These are phyloP conservation scores for Anolis carolinensis DNA, from an alignment of 2,113 vertebrate species.

Conservation along the genomic window DNA sequence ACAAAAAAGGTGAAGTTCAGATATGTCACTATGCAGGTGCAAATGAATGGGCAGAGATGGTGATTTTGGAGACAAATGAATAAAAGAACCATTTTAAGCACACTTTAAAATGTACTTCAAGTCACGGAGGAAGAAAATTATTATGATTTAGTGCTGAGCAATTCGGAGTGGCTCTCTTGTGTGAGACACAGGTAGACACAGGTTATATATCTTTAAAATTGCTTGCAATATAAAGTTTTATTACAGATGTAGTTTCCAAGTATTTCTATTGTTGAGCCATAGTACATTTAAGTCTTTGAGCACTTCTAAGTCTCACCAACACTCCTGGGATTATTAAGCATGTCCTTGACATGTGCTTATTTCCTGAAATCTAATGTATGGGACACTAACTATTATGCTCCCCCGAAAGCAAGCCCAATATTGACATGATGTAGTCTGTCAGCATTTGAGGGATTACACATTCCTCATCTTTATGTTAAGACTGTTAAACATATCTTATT, in stretches of 20 bases:
- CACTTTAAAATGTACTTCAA: constrained; percentile 8
- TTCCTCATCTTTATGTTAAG: too few species aligned
- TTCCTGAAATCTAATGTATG: background rate
- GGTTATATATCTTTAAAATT: constrained; percentile 8
- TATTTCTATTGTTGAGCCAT: background rate
- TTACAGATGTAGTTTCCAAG: background rate
- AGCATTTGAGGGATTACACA: background rate
- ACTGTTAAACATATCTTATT: background rate
- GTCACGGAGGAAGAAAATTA: constrained; percentile 1
- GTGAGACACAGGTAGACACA: background rate
- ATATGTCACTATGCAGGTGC: background rate
- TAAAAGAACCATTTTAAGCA: background rate
- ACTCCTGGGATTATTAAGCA: background rate
- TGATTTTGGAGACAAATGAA: constrained; percentile 7
- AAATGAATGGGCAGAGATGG: constrained; percentile 1
- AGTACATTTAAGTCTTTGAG: background rate
- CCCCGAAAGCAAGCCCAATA: background rate
- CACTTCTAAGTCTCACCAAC: background rate
- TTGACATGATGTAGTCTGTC: background rate
- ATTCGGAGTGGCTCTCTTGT: constrained; percentile 1
- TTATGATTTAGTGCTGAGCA: constrained; percentile 1
- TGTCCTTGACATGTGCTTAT: background rate
- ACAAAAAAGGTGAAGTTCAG: background rate
- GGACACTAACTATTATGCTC: background rate
- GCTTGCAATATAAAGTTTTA: constrained; percentile 14